phyloP scores from a whole-genome alignment of 1,140 invertebrate genomes.

The Anthonomus grandis region DNA sequence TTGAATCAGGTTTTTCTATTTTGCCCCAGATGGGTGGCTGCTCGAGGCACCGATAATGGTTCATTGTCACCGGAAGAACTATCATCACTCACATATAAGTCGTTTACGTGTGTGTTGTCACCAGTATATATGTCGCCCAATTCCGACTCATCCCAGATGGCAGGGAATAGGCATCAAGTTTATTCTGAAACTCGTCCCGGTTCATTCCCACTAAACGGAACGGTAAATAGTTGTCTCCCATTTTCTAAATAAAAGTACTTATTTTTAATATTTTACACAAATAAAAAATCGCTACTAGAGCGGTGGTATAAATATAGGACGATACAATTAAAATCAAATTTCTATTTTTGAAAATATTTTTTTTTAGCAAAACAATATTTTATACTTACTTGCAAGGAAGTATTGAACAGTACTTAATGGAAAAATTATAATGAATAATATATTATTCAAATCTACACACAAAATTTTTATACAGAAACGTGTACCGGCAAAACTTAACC shows the following conservation, averaged over 20 bases:
- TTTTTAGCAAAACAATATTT: constrained; percentile 5
- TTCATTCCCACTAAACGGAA: constrained; percentile 6
- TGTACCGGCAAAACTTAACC: constrained; percentile 4
- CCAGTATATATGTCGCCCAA: not conserved
- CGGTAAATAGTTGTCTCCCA: constrained; percentile 1
- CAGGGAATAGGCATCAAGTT: constrained; percentile 2
- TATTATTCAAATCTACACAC: constrained; percentile 4
- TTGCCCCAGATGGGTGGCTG: constrained; percentile 5
- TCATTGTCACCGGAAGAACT: no score
- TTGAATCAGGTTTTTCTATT: constrained; percentile 1
- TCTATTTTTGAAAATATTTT: constrained; percentile 1
- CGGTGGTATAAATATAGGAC: constrained; percentile 2
- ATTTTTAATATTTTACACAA: not conserved
- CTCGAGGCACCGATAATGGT: no score
- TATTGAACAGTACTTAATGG: constrained; percentile 1
- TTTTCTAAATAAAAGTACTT: not conserved
- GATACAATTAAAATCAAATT: constrained; percentile 7
- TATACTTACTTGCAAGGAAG: constrained; percentile 5
- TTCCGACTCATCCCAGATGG: constrained; percentile 1
- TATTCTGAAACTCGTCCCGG: not conserved
- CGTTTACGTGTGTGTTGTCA: not conserved
- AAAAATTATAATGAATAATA: no score
- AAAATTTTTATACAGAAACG: not conserved
- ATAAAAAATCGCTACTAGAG: constrained; percentile 4
- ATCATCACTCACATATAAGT: not conserved